Evolutionary conservation across 2,113 vertebrate genomes (phyloP).

Genomic region (Tamias sibiricus): DNA sequence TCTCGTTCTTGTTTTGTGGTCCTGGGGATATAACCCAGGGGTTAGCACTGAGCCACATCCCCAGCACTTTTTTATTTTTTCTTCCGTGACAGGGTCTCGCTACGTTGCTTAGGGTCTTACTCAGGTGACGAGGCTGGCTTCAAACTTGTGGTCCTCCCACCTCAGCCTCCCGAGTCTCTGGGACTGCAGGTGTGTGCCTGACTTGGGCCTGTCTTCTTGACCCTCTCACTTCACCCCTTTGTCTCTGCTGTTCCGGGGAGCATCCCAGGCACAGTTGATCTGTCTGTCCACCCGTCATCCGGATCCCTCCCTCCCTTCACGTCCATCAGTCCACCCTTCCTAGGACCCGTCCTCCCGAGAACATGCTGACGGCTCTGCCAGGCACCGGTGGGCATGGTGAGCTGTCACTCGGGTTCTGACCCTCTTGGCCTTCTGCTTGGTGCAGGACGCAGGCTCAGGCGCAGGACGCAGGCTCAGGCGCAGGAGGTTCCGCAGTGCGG

Average conservation of each 20-base stretch:
- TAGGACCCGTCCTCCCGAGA: fast-evolving
- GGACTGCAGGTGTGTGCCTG: too few relatives aligned
- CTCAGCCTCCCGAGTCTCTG: too few relatives aligned
- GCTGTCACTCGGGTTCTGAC: too few relatives aligned
- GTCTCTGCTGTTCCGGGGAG: not conserved
- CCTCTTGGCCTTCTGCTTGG: not conserved
- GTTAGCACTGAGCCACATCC: too few relatives aligned
- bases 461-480: not conserved
- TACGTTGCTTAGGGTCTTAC: too few relatives aligned
- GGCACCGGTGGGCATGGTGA: fast-evolving
- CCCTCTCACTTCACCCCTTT: not conserved
- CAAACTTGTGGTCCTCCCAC: too few relatives aligned
- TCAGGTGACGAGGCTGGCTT: too few relatives aligned
- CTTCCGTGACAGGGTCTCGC: too few relatives aligned
- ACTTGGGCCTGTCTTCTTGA: not conserved
- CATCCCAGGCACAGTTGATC: not conserved
- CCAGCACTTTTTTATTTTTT: too few relatives aligned
- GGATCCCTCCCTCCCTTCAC: too few relatives aligned
- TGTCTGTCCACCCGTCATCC: fast-evolving
- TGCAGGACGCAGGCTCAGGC: not conserved
- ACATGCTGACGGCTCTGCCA: not conserved
- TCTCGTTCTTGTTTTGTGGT: too few relatives aligned
- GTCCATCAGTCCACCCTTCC: not conserved
- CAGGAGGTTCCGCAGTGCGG: not conserved
- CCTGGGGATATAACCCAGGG: too few relatives aligned